Conservation (phyloP, 2,888 invertebrate species). For the Cactoblastis cactorum region DNA sequence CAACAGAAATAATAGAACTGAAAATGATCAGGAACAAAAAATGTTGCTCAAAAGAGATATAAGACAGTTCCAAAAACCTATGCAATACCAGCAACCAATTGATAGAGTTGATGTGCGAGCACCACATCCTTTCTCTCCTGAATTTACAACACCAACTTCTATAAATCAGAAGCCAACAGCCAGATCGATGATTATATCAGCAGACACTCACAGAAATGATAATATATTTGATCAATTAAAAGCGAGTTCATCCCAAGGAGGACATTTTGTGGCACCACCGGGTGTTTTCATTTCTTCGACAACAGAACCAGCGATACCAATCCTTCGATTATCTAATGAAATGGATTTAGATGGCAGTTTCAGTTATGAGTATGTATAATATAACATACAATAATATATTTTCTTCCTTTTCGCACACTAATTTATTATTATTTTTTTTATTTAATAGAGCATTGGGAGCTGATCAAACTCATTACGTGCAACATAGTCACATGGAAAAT, state of each 20-base stretch:
- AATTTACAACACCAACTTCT: conserved; percentile 26
- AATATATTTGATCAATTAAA: conserved; percentile 48
- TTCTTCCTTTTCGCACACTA: background rate
- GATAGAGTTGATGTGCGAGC: conserved; percentile 57
- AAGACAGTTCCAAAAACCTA: conserved; percentile 35
- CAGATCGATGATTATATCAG: conserved; percentile 53
- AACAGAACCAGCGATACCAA: conserved; percentile 72
- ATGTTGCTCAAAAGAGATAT: conserved; percentile 43
- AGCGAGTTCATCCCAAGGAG: conserved; percentile 41
- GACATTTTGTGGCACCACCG: conserved; percentile 52
- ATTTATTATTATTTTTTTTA: conserved; percentile 5
- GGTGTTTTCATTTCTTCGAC: conserved; percentile 57
- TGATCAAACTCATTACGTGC: conserved; percentile 75
- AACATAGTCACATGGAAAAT: conserved; percentile 78
- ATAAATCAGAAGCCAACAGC: conserved; percentile 41
- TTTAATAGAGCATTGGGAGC: conserved; percentile 66
- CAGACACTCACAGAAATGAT: conserved; percentile 50
- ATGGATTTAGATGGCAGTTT: conserved; percentile 79
- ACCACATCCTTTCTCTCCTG: conserved; percentile 36
- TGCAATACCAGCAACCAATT: conserved; percentile 44
- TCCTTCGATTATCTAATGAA: conserved; percentile 73
- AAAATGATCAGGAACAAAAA: conserved; percentile 27
- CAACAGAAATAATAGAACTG: conserved; percentile 38
- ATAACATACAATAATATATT: background rate
- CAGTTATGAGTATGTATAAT: conserved; percentile 73